Conservation (phyloP, 1,140 invertebrate genomes). For the Meloidogyne floridensis region DNA sequence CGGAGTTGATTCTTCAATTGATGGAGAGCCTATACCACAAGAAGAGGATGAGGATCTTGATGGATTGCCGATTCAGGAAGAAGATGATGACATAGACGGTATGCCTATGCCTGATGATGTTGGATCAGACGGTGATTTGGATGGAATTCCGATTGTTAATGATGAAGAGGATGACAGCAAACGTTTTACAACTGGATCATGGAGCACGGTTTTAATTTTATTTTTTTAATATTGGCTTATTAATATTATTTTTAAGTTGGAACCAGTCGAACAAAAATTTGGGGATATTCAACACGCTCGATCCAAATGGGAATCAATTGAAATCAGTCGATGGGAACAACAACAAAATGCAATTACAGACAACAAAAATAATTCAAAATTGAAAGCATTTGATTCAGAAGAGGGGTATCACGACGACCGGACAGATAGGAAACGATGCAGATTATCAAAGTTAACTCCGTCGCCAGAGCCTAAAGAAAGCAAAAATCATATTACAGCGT, state of each 20-base stretch:
- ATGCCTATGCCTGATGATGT: slow-evolving; percentile 51
- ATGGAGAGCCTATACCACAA: slow-evolving; percentile 10
- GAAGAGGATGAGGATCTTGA: slow-evolving; percentile 47
- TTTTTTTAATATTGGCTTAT: not conserved
- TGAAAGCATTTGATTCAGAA: slow-evolving; percentile 6
- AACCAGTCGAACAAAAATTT: not conserved
- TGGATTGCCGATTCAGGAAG: slow-evolving; percentile 46
- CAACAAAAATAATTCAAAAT: not conserved
- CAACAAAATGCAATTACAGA: not conserved
- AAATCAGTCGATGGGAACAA: slow-evolving; percentile 26
- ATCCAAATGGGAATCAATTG: slow-evolving; percentile 29
- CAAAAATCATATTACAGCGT: not conserved
- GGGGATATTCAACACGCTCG: not conserved
- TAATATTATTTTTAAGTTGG: slow-evolving; percentile 13
- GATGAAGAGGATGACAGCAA: slow-evolving; percentile 11
- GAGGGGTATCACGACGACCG: not conserved
- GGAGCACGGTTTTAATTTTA: slow-evolving; percentile 30
- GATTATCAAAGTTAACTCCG: not conserved
- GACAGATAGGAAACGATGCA: not conserved
- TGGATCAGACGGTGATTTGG: not conserved
- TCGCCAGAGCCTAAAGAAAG: not conserved
- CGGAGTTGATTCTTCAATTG: slow-evolving; percentile 13
- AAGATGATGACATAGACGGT: slow-evolving; percentile 55
- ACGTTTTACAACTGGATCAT: slow-evolving; percentile 31
- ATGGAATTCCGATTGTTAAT: slow-evolving; percentile 17